These are phyloP conservation scores for Mimumesa dahlbomi DNA, from an alignment of 2,888 invertebrate genomes.

Conservation along the genomic window DNA sequence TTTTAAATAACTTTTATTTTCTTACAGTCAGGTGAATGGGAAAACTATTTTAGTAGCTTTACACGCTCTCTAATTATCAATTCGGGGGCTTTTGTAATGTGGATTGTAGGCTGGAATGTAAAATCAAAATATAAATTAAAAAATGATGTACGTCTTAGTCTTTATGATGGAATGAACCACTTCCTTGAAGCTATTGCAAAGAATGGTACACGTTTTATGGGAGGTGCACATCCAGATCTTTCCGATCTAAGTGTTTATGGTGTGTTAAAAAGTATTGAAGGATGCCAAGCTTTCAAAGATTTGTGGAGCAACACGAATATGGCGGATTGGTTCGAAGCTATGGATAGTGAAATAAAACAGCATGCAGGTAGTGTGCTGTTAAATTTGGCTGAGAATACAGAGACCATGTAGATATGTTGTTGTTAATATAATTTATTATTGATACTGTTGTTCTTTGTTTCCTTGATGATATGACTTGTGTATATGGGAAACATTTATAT, in stretches of 20 bases:
- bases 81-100: conserved; percentile 97
- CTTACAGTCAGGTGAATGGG: conserved; percentile 92
- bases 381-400: too few relatives aligned
- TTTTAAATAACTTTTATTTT: too few relatives aligned
- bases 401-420: conserved; percentile 4
- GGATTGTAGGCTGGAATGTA: conserved; percentile 93
- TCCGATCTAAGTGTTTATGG: conserved; percentile 97
- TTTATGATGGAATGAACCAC: conserved; percentile 92
- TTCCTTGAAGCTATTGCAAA: conserved; percentile 89
- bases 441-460: conserved; percentile 1
- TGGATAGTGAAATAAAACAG: conserved; percentile 84
- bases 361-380: conserved; percentile 82
- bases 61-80: conserved; percentile 94
- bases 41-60: conserved; percentile 91
- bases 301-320: conserved; percentile 88
- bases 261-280: conserved; percentile 95
- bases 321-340: conserved; percentile 88
- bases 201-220: conserved; percentile 89
- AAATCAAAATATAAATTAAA: conserved; percentile 90
- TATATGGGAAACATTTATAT: too few relatives aligned
- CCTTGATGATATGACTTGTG: background rate
- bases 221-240: conserved; percentile 93
- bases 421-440: conserved; percentile 25
- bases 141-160: conserved; percentile 92
- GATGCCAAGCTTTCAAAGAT: conserved; percentile 94